Conservation (phyloP, 1,140 invertebrate species). For the Triops cancriformis region DNA sequence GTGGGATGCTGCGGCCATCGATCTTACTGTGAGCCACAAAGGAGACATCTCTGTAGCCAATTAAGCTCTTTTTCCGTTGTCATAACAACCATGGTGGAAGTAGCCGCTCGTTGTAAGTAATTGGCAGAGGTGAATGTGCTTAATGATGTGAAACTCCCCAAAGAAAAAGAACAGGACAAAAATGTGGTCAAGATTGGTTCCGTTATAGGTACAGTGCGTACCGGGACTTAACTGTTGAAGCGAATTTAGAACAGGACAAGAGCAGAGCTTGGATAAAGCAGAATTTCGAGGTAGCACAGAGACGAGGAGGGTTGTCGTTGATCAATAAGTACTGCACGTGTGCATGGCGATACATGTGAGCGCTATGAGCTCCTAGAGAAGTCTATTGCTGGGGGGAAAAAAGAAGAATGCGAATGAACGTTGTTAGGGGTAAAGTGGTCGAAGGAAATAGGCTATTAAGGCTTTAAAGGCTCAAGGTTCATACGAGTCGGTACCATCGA, state of each 20-base stretch:
- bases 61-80: background rate
- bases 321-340: slow-evolving; percentile 13
- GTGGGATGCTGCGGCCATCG: background rate
- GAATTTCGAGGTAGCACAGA: background rate
- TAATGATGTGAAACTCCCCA: background rate
- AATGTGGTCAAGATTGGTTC: background rate
- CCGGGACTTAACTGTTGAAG: background rate
- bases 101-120: background rate
- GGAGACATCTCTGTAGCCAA: background rate
- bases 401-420: background rate
- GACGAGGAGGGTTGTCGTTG: background rate
- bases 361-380: background rate
- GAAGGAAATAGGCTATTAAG: background rate
- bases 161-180: background rate
- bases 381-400: background rate
- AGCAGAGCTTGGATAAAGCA: background rate
- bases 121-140: background rate
- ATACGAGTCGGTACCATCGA: no score
- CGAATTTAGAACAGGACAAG: background rate
- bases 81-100: background rate
- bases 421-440: background rate
- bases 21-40: background rate
- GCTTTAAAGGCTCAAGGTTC: background rate
- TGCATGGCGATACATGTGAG: background rate
- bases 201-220: background rate